Conservation (phyloP, 2,888 invertebrate genomes). For the Sthenelais limicola region DNA sequence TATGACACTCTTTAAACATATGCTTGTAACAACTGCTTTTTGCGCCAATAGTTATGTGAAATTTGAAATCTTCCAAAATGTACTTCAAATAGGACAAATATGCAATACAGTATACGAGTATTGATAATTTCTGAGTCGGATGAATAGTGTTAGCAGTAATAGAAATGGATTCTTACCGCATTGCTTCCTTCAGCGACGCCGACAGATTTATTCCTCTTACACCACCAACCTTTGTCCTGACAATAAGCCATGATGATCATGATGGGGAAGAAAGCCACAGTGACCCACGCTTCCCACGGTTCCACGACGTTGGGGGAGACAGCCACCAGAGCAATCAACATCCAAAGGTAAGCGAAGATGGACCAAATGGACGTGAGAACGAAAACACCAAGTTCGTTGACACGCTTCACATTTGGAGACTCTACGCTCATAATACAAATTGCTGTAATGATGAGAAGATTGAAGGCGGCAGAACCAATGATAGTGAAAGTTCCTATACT, state of each 20-base stretch:
- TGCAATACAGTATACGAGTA: too few relatives aligned
- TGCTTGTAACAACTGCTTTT: too few relatives aligned
- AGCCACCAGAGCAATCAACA: constrained; percentile 64
- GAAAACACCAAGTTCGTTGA: constrained; percentile 68
- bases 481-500: constrained; percentile 69
- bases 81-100: too few relatives aligned
- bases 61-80: too few relatives aligned
- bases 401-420: constrained; percentile 56
- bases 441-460: constrained; percentile 68
- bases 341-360: constrained; percentile 71
- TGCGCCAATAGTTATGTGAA: too few relatives aligned
- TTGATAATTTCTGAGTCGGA: too few relatives aligned
- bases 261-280: constrained; percentile 64
- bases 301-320: constrained; percentile 61
- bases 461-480: constrained; percentile 70
- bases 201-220: constrained; percentile 51
- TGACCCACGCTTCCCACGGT: constrained; percentile 68
- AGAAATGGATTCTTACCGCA: constrained; percentile 19
- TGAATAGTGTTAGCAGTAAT: neutral
- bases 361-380: constrained; percentile 65
- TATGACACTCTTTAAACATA: too few relatives aligned
- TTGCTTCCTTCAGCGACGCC: constrained; percentile 27
- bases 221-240: constrained; percentile 67
- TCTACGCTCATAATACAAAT: constrained; percentile 66
- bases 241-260: constrained; percentile 67